These are phyloP conservation scores for Drosophila maculinotata DNA, from an alignment of 2,888 invertebrate genomes.

Conservation along the genomic window DNA sequence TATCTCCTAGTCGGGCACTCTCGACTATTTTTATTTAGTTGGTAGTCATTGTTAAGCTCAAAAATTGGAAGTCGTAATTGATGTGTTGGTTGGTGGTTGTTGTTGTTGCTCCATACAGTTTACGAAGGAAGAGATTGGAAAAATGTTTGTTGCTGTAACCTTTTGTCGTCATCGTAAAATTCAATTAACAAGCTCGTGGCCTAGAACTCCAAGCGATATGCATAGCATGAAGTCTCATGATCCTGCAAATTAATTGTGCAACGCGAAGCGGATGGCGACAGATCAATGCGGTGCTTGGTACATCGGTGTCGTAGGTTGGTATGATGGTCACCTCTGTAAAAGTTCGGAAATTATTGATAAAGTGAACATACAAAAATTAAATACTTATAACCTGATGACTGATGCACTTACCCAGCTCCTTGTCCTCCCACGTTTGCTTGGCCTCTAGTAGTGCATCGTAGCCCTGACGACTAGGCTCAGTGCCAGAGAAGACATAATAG, in stretches of 20 bases:
- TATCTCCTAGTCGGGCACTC: no score
- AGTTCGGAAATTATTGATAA: no score
- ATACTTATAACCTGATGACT: no score
- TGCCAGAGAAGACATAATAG: conserved; percentile 98
- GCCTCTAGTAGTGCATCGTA: conserved; percentile 97
- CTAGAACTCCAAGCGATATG: conserved; percentile 98
- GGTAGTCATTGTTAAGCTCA: conserved; percentile 50
- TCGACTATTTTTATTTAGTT: conserved; percentile 13
- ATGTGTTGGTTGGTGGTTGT: conserved; percentile 29
- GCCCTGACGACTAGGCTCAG: conserved; percentile 96
- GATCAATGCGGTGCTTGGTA: conserved; percentile 95
- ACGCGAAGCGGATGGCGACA: conserved; percentile 97
- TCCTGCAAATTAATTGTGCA: conserved; percentile 99
- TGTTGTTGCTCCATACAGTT: conserved; percentile 38
- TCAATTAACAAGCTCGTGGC: conserved; percentile 90
- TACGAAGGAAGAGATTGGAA: conserved; percentile 35
- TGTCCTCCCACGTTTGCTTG: conserved; percentile 98
- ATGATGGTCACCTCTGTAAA: conserved; percentile 96
- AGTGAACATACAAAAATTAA: no score
- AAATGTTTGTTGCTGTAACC: conserved; percentile 32
- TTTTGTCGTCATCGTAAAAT: conserved; percentile 85
- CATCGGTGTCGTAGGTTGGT: conserved; percentile 98
- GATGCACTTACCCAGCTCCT: conserved; percentile 90
- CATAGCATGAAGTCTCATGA: conserved; percentile 98
- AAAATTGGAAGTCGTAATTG: conserved; percentile 48